Conservation (phyloP, 2,797 vertebrate genomes). For the Danionella dracula region DNA sequence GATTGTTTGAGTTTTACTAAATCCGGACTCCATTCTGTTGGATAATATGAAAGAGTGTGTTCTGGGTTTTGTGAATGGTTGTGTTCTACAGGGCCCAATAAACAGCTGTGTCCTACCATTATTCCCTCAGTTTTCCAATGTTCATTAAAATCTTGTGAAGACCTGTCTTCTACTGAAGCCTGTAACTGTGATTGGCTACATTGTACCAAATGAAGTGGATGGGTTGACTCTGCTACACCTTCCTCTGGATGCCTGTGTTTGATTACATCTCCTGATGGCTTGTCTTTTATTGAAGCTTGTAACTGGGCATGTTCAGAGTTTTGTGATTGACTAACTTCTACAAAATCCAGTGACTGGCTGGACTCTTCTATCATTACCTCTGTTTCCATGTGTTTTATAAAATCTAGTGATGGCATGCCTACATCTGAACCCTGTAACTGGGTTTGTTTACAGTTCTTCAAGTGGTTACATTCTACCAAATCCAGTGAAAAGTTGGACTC, state of each 20-base stretch:
- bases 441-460: neutral
- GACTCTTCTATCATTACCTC: no score
- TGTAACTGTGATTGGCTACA: neutral
- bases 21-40: neutral
- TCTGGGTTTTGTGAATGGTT: neutral
- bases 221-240: no score
- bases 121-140: neutral
- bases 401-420: neutral
- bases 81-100: neutral
- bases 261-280: no score
- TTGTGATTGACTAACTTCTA: no score
- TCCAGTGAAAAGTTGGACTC: neutral
- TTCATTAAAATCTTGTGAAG: neutral
- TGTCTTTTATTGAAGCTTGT: neutral
- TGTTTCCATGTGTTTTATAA: neutral
- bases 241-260: no score
- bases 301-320: no score
- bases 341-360: no score
- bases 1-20: no score
- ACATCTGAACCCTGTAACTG: neutral
- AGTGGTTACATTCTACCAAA: neutral
- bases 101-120: neutral
- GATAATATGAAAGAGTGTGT: neutral
- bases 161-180: neutral
- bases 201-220: no score